Base-by-base conservation (phyloP, 2,888 invertebrate species). In the Balanococcus diminutus region DNA sequence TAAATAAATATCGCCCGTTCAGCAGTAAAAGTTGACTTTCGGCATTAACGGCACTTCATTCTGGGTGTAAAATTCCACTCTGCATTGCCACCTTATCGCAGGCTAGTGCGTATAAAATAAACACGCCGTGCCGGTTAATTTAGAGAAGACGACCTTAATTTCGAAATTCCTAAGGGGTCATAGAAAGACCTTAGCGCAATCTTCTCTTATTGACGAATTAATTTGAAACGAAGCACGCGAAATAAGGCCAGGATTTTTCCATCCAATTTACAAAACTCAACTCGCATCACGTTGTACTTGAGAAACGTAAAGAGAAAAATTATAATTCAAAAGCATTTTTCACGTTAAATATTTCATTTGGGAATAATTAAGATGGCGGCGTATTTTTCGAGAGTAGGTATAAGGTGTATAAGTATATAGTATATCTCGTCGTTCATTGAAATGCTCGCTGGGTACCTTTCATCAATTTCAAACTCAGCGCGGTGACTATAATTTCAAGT, bases 201-300 rank as follows among this genome's bases (percentile, higher is more conserved):
- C 31, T 31, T 31, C 72, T 61, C 61, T n/a, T 61, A 72, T 72
- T 16, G 72, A 72, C 72, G 72, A 72, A 72, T 72, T 72, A 72
- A 72, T 72, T 31, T 31, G 28, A 72, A 72, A 72, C 22, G 31
- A 72, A 42, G 42, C 42, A 28, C 31, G 8, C 1, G 16, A 72
- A 31, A 72, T 31, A 14, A 72, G 31, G 72, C 31, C 11, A 72
- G 14, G 72, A 72, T 72, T 72, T 72, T 3, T 31, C 31, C 72
- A 72, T 25, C 16, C 31, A 72, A 72, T 72, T 72, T 72, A 72
- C 31, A 72, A 72, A 72, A 72, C 72, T 25, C 6, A n/a, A 14
- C 72, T 25, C 14, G 14, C 4, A 31, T 72, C 11, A 25, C n/a
- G n/a, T n/a, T n/a, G n/a, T n/a, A n/a, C n/a, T n/a, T n/a, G n/a